Evolutionary conservation across 2,888 invertebrate species (phyloP), one percentile per base, ranked within the genome.

Genomic region (Apamea epomidion): DNA sequence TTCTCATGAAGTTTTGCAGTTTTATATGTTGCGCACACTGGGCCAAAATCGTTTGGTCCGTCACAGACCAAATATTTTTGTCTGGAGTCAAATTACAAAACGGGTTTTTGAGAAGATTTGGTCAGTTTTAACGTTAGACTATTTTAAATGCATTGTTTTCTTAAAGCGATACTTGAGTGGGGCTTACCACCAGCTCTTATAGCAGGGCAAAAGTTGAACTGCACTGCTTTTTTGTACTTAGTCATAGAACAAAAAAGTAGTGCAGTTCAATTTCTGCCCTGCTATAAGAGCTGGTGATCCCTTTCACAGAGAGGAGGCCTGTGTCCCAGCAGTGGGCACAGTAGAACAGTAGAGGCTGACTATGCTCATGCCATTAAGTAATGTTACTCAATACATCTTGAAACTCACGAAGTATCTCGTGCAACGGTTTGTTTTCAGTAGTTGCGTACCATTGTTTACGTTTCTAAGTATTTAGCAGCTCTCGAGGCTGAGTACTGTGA

Each of bases 381-480:
- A 21, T 67, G 51, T 78, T 69, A 72, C 72, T 29, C 54, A 85
- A 80, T 54, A 54, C 51, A 32, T 65, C 74, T 82, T 72, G 45
- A 51, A 79, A 71, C 76, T 76, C 45, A 37, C 72, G 67, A 76
- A 87, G 84, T 68, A 54, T 69, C 51, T 45, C 71, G 74, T 51
- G 29, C n/a, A n/a, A 6, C 8, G 37, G 21, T 76, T 72, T 74
- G 80, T 87, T 83, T 85, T 87, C 84, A 85, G 65, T 64, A 48
- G 77, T 76, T 80, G 67, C 74, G 60, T 64, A n/a, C 7, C 14
- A 76, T 16, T 86, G 48, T 74, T 86, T 83, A 74, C n/a, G 18
- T 75, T 65, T 18, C 60, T 62, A 75, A 86, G 84, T 74, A 83
- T 68, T 84, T 78, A 86, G 51, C 82, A 10, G 37, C 3, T 75